These are phyloP conservation scores for Antedon mediterranea DNA, from an alignment of 53 echinoderm and acorn worm species.

Conservation along the genomic window DNA sequence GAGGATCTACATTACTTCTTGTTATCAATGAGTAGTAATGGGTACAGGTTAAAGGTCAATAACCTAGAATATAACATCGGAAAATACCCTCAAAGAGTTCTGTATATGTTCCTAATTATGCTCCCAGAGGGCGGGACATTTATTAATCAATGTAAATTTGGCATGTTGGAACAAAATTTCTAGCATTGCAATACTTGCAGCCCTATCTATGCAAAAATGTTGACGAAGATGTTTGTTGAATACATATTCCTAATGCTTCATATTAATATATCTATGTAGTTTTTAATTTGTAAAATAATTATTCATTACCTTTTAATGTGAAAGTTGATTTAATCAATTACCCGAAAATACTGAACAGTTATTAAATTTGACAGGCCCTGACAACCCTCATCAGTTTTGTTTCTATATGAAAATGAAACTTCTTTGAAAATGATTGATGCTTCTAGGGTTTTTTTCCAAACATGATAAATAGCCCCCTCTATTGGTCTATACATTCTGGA, in stretches of 20 bases:
- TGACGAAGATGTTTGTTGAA: no score
- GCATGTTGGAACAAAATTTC: no score
- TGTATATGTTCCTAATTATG: no score
- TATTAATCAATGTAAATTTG: no score
- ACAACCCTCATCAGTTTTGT: not conserved
- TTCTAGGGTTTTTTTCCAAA: not conserved
- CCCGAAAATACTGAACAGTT: not conserved
- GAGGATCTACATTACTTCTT: no score
- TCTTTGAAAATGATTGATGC: not conserved
- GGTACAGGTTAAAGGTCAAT: no score
- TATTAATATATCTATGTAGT: not conserved
- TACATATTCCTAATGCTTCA: not conserved
- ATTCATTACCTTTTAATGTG: conserved; percentile 1
- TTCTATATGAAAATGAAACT: not conserved
- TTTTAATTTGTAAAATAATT: not conserved
- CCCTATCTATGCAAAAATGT: no score
- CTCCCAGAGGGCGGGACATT: no score
- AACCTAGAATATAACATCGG: no score
- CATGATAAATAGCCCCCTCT: not conserved
- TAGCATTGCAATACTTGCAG: no score
- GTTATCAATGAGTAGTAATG: no score
- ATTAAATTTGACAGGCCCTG: not conserved
- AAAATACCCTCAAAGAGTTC: no score
- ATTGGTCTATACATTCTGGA: not conserved
- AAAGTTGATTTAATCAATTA: conserved; percentile 1